Evolutionary conservation across 2,888 invertebrate genomes (phyloP).

Genomic region (Perithous albicinctus): DNA sequence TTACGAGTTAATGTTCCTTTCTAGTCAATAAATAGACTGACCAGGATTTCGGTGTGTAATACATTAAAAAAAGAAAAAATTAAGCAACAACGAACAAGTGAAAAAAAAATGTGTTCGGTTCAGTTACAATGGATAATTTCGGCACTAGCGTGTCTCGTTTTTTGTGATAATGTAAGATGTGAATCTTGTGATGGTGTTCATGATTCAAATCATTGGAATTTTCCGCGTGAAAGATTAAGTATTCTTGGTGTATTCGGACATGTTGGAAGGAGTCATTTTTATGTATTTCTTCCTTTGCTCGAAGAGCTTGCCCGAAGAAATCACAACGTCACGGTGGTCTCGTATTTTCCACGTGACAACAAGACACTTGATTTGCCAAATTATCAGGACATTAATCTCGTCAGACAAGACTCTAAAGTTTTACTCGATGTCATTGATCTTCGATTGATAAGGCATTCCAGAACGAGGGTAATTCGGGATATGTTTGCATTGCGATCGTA

Average conservation of each 20-base stretch:
- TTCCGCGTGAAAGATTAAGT: conserved; percentile 42
- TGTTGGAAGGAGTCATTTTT: conserved; percentile 90
- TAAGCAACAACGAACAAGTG: not conserved
- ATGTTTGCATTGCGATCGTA: conserved; percentile 75
- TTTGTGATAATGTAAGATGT: not conserved
- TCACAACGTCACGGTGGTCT: conserved; percentile 89
- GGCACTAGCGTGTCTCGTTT: not conserved
- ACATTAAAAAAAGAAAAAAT: no score
- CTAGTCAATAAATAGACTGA: not conserved
- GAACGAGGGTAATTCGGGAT: conserved; percentile 39
- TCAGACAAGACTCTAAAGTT: conserved; percentile 78
- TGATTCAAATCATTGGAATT: not conserved
- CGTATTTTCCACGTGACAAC: conserved; percentile 86
- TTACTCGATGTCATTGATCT: conserved; percentile 73
- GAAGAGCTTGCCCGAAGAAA: conserved; percentile 87
- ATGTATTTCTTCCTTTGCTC: conserved; percentile 87
- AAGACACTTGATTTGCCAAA: conserved; percentile 83
- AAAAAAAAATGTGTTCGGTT: not conserved
- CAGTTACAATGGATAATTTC: not conserved
- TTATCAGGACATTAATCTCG: conserved; percentile 87
- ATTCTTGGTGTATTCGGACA: conserved; percentile 88
- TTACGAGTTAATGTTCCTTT: no score
- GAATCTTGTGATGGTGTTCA: no score
- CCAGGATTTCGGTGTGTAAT: not conserved
- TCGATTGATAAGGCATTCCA: conserved; percentile 4